These are phyloP conservation scores for Scolopax bukidnonensis DNA, from an alignment of 2,797 vertebrate genomes.

Conservation along the genomic window DNA sequence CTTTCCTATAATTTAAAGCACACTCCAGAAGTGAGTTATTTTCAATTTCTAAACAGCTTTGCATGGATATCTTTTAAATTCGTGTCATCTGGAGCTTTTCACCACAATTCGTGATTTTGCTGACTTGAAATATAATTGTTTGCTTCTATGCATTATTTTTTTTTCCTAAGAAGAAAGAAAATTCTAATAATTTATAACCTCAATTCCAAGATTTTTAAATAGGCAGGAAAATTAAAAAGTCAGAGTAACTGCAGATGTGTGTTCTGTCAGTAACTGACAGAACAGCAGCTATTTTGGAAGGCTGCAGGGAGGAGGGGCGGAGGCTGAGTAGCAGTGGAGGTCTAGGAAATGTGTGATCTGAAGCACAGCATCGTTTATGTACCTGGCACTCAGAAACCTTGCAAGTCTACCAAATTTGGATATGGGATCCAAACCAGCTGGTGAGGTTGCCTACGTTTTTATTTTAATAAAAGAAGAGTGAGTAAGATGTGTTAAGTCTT, in stretches of 20 bases:
- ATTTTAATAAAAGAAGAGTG: slow-evolving; percentile 25
- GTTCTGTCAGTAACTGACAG: slow-evolving; percentile 9
- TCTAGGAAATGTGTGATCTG: slow-evolving; percentile 40
- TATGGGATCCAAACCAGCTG: neutral
- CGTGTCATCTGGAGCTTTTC: neutral
- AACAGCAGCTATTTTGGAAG: slow-evolving; percentile 44
- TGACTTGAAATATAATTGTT: slow-evolving; percentile 30
- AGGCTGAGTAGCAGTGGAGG: neutral
- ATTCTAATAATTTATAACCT: slow-evolving; percentile 26
- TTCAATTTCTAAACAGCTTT: slow-evolving; percentile 20
- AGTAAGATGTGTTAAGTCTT: neutral
- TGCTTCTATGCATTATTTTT: neutral
- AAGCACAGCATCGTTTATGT: slow-evolving; percentile 22
- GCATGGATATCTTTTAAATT: neutral
- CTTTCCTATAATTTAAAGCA: neutral
- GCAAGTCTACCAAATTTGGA: neutral
- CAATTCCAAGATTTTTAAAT: slow-evolving; percentile 34
- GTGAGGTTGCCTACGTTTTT: neutral
- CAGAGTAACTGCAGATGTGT: slow-evolving; percentile 28
- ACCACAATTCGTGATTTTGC: neutral
- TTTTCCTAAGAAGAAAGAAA: neutral
- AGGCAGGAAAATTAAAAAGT: slow-evolving; percentile 39
- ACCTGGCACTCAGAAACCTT: slow-evolving; percentile 26
- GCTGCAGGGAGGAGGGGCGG: slow-evolving; percentile 31
- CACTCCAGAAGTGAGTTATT: neutral